Percentiles rank a stretch among this genome's conserved stretches.
Conservation (phyloP, 2,888 invertebrate genomes). For the Diadromus collaris region DNA sequence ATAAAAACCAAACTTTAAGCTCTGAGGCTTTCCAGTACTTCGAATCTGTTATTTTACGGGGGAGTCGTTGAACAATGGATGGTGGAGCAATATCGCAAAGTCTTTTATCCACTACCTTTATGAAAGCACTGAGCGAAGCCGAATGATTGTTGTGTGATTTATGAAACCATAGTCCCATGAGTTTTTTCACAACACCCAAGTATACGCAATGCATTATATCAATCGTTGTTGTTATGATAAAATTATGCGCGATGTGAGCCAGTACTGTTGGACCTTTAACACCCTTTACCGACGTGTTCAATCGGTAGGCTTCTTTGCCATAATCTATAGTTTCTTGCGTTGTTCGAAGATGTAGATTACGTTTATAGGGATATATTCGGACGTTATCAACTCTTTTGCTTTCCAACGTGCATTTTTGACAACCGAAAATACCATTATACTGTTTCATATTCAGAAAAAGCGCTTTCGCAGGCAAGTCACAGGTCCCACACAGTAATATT, state of each 20-base stretch:
- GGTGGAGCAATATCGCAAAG: slow-evolving; percentile 54
- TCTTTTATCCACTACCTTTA: slow-evolving; percentile 44
- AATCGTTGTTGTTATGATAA: slow-evolving; percentile 50
- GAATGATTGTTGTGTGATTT: neutral
- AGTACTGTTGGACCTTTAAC: slow-evolving; percentile 58
- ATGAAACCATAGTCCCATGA: slow-evolving; percentile 56
- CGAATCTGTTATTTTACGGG: slow-evolving; percentile 48
- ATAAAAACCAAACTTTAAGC: slow-evolving; percentile 59
- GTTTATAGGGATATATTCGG: slow-evolving; percentile 46
- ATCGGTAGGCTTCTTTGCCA: slow-evolving; percentile 20
- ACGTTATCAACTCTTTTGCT: slow-evolving; percentile 12
- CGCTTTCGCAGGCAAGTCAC: slow-evolving; percentile 49
- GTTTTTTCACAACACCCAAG: slow-evolving; percentile 54
- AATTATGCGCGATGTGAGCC: slow-evolving; percentile 47
- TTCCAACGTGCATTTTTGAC: slow-evolving; percentile 45
- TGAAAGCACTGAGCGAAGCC: slow-evolving; percentile 50
- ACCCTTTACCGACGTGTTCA: slow-evolving; percentile 11
- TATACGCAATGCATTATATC: slow-evolving; percentile 62
- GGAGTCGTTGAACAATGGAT: slow-evolving; percentile 51
- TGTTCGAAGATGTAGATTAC: slow-evolving; percentile 30
- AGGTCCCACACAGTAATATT: slow-evolving; percentile 36
- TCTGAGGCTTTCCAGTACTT: slow-evolving; percentile 63
- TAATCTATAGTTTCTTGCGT: slow-evolving; percentile 17
- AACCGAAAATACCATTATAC: slow-evolving; percentile 53
- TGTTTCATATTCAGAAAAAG: slow-evolving; percentile 50